phyloP scores from a whole-genome alignment of 2,888 invertebrate species.

The Drosophila rellima region DNA sequence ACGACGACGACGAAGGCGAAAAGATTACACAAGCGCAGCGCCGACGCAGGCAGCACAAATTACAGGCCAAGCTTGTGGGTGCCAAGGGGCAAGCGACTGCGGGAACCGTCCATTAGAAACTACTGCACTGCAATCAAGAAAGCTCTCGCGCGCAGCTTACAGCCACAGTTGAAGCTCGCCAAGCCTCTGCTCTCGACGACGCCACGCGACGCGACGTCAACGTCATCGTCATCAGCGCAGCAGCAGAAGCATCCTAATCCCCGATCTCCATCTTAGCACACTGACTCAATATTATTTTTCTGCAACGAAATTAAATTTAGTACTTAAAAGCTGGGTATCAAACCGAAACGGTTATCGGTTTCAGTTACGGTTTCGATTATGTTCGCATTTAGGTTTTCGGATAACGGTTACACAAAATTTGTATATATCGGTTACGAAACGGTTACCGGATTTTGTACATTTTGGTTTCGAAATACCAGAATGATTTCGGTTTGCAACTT shows the following conservation, averaged over 20 bases:
- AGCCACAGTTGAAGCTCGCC: conserved; percentile 23
- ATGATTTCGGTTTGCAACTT: too few species aligned
- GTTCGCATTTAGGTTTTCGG: too few species aligned
- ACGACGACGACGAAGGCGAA: conserved; percentile 41
- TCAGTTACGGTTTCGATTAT: too few species aligned
- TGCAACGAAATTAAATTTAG: not conserved
- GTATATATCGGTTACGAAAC: too few species aligned
- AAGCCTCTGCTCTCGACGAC: conserved; percentile 23
- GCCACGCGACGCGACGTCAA: conserved; percentile 7
- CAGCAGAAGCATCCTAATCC: conserved; percentile 32
- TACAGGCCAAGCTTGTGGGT: conserved; percentile 19
- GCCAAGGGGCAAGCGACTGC: not conserved
- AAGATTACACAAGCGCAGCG: conserved; percentile 77
- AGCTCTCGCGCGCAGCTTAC: conserved; percentile 60
- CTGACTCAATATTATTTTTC: not conserved
- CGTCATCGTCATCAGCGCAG: conserved; percentile 30
- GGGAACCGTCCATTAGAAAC: conserved; percentile 64
- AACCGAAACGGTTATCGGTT: too few species aligned
- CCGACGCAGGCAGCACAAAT: conserved; percentile 54
- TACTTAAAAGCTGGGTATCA: too few species aligned
- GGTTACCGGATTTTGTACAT: too few species aligned
- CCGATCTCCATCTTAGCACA: conserved; percentile 26
- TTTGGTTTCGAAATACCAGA: too few species aligned
- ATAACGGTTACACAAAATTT: too few species aligned
- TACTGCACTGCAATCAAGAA: conserved; percentile 68